These are phyloP conservation scores for Graptemys geographica DNA, from an alignment of 2,797 vertebrate genomes.

Conservation along the genomic window DNA sequence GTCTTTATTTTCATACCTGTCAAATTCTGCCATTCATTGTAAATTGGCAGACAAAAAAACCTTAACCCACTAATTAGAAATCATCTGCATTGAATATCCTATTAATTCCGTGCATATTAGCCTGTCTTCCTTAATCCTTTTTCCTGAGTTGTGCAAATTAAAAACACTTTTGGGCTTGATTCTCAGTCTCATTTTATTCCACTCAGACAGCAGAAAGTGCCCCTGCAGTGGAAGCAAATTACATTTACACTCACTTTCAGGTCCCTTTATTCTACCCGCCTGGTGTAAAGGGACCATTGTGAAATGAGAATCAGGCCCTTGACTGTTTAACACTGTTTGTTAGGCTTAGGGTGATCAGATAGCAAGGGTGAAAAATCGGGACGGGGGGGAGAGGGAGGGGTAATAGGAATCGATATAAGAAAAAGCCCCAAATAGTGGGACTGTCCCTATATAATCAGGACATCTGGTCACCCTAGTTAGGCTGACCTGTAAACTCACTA, in stretches of 20 bases:
- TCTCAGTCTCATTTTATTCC: not conserved
- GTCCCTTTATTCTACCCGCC: accelerated
- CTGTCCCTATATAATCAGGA: no score
- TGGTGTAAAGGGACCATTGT: not conserved
- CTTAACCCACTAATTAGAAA: conserved; percentile 57
- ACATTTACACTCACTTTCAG: not conserved
- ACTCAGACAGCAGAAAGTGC: not conserved
- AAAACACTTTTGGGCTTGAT: not conserved
- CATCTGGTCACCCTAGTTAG: not conserved
- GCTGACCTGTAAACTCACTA: not conserved
- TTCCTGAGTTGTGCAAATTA: not conserved
- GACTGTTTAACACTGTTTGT: not conserved
- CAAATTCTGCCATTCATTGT: not conserved
- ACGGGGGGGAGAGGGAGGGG: accelerated
- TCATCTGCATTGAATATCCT: conserved; percentile 36
- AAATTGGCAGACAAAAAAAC: not conserved
- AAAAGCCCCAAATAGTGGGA: no score
- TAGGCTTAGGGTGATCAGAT: not conserved
- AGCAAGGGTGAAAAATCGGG: no score
- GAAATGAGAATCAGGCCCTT: not conserved
- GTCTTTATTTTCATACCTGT: conserved; percentile 23
- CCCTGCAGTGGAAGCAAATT: not conserved
- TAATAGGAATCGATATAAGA: no score
- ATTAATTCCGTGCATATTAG: not conserved
- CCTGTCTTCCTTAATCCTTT: conserved; percentile 15